Evolutionary conservation across 2,888 invertebrate species (phyloP).

Genomic region (Sipunculus nudus): DNA sequence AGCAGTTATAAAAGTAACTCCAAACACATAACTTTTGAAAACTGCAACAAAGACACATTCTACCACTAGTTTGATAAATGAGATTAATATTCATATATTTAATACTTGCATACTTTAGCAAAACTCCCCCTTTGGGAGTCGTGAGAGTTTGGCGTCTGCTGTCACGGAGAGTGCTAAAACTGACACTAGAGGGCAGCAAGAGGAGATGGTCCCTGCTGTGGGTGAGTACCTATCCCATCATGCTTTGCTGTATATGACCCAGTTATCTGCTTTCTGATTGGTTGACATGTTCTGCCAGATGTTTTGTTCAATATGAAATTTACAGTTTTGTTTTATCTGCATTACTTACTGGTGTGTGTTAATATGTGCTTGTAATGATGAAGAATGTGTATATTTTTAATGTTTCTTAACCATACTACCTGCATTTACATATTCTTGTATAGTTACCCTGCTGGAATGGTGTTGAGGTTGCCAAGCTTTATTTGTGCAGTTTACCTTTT

Average conservation of each 20-base stretch:
- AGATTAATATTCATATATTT: background rate
- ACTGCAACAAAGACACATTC: background rate
- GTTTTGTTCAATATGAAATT: too few relatives aligned
- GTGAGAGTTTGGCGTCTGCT: slow-evolving; percentile 63
- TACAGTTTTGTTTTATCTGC: too few relatives aligned
- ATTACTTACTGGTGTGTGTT: too few relatives aligned
- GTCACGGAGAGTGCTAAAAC: slow-evolving; percentile 11
- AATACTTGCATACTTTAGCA: slow-evolving; percentile 40
- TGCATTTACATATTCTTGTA: too few relatives aligned
- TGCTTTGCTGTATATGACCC: background rate
- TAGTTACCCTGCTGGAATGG: too few relatives aligned
- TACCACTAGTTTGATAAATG: background rate
- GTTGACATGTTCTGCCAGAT: background rate
- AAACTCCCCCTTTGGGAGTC: slow-evolving; percentile 65
- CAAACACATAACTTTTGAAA: background rate
- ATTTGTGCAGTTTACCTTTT: too few relatives aligned
- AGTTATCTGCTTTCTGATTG: background rate
- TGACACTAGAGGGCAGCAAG: slow-evolving; percentile 20
- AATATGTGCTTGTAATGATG: too few relatives aligned
- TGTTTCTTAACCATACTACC: too few relatives aligned
- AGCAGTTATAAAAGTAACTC: too few relatives aligned
- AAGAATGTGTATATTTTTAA: too few relatives aligned
- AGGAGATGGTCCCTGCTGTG: slow-evolving; percentile 51
- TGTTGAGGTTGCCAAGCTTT: too few relatives aligned
- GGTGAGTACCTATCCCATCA: too few relatives aligned